Base-by-base conservation (phyloP, 1,140 invertebrate species). In the Oncopodura yosiiana region DNA sequence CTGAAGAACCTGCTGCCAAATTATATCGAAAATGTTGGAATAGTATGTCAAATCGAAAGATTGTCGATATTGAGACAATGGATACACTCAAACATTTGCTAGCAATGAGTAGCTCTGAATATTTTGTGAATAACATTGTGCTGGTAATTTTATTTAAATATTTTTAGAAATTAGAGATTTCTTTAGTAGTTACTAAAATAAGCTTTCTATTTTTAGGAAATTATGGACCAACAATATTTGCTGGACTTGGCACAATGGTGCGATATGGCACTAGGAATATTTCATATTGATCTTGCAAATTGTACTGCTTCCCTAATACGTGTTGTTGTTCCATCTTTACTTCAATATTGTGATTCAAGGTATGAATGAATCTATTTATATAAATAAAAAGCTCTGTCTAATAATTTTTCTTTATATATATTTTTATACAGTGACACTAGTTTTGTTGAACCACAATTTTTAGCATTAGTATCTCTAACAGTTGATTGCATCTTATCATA, bases 31-130 rank as follows among this genome's bases (percentile, higher is more conserved):
- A 14, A 3, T 63, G 61, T 50, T 63, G 53, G 53, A 30, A 54
- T 9, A 56, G 45, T 16, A 53, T 59, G 45, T 38, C 38, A 2
- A 32, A 32, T 6, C 11, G 57, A 34, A 57, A 54, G 14, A 34
- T 63, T 3, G 29, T 63, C 14, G 57, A 63, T 48, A 46, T 60
- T 30, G 56, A 63, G 14, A 57, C 61, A 26, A 57, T 51, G 5
- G 12, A 55, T n/a, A 49, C 42, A 0, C 36, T 63, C 24, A 52
- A 63, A 27, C 43, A 58, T 44, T 30, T 63, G 11, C 34, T 60
- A 18, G 29, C 46, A 32, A 52, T 63, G 23, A 43, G 50, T 39
- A 58, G 62, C 14, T 43, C 48, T 38, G 29, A 37, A 4, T 32
- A 42, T 23, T 60, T 61, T 34, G 51, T 60, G 2, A 37, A 56